These are phyloP conservation scores for Saccostrea echinata DNA, from an alignment of 1,140 invertebrate species.

Conservation along the genomic window DNA sequence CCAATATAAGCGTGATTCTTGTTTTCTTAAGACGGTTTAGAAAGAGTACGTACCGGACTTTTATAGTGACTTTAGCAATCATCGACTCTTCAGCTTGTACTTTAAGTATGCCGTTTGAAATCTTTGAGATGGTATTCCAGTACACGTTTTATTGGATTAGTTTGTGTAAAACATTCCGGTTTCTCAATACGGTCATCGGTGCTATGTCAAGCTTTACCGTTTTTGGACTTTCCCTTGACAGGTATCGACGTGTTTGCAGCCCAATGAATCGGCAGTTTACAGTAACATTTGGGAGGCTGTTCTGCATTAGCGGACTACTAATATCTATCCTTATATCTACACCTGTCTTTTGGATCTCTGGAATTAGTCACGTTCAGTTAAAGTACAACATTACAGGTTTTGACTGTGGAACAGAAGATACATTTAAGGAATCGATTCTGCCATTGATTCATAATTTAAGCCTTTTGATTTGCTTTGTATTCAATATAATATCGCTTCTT, in stretches of 20 bases:
- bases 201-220: conserved; percentile 62
- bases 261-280: conserved; percentile 60
- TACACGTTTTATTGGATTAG: conserved; percentile 59
- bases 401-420: neutral
- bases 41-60: conserved; percentile 59
- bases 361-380: neutral
- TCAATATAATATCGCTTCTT: neutral
- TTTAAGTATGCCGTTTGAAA: conserved; percentile 66
- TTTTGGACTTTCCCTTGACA: conserved; percentile 60
- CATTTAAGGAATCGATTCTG: neutral
- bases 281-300: neutral
- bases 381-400: neutral
- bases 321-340: neutral
- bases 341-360: neutral
- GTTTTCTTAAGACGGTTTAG: conserved; percentile 57
- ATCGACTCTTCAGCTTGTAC: conserved; percentile 62
- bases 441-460: neutral
- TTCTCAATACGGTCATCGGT: conserved; percentile 50
- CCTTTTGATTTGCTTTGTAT: neutral
- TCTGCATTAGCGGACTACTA: neutral
- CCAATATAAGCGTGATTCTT: conserved; percentile 60
- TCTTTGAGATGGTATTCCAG: conserved; percentile 62
- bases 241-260: conserved; percentile 64
- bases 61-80: conserved; percentile 63
- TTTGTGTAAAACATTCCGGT: conserved; percentile 61